Evolutionary conservation across 2,113 vertebrate genomes (phyloP).

Genomic region (Orthonyx spaldingii): DNA sequence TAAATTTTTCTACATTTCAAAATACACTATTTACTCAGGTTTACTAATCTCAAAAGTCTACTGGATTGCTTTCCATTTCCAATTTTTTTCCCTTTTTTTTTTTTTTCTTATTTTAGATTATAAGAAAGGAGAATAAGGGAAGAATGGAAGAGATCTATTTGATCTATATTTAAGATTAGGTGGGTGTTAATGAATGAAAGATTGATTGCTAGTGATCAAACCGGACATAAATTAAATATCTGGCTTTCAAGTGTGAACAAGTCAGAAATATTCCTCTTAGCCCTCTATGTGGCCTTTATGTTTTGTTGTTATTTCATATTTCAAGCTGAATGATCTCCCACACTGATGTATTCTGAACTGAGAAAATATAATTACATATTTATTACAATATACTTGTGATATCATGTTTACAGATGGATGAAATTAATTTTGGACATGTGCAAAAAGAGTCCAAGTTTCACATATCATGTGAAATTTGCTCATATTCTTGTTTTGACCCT

Average conservation of each 20-base stretch:
- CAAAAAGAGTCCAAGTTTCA: neutral
- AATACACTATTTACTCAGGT: neutral
- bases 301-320: neutral
- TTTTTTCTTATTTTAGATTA: neutral
- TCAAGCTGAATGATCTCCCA: neutral
- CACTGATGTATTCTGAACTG: neutral
- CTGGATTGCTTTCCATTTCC: neutral
- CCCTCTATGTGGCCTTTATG: neutral
- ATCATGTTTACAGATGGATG: neutral
- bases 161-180: neutral
- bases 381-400: neutral
- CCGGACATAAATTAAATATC: neutral
- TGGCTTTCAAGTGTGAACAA: neutral
- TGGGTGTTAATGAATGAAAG: neutral
- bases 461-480: neutral
- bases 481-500: neutral
- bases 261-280: neutral
- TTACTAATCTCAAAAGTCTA: neutral
- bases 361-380: neutral
- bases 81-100: rapidly evolving
- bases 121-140: neutral
- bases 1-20: neutral
- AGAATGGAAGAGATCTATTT: neutral
- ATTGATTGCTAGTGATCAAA: neutral
- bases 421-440: neutral